Evolutionary conservation across 2,113 vertebrate species (phyloP).

Genomic region (Macrotus californicus): DNA sequence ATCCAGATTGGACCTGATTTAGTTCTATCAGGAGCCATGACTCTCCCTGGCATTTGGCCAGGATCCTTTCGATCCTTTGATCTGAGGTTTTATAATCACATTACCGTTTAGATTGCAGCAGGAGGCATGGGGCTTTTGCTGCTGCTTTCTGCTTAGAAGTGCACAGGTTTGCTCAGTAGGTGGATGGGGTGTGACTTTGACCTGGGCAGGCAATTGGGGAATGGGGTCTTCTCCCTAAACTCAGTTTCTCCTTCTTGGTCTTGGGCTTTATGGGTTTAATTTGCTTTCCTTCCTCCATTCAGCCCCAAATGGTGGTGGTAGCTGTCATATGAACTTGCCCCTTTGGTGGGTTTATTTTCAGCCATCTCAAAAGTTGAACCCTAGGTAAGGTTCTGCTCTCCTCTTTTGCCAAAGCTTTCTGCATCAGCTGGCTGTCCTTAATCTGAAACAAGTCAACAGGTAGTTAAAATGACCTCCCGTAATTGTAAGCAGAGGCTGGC

Average conservation of each 20-base stretch:
- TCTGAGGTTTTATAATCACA: slow-evolving; percentile 60
- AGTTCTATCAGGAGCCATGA: slow-evolving; percentile 61
- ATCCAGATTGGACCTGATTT: slow-evolving; percentile 62
- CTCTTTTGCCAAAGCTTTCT: slow-evolving; percentile 50
- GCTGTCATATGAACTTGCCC: not conserved
- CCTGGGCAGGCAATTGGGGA: not conserved
- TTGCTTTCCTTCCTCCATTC: not conserved
- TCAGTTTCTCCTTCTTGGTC: slow-evolving; percentile 8
- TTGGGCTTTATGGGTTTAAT: not conserved
- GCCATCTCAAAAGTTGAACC: not conserved
- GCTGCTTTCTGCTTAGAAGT: not conserved
- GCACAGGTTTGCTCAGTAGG: not conserved
- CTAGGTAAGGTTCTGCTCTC: not conserved
- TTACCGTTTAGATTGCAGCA: not conserved
- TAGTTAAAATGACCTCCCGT: slow-evolving; percentile 64
- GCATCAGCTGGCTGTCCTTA: slow-evolving; percentile 47
- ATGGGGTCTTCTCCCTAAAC: not conserved
- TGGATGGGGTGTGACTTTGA: not conserved
- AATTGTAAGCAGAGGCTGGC: slow-evolving; percentile 72
- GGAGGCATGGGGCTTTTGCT: slow-evolving; percentile 13
- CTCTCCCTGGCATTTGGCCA: slow-evolving; percentile 64
- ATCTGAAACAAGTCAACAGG: slow-evolving; percentile 63
- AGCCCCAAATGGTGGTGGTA: not conserved
- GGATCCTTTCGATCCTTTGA: slow-evolving; percentile 63
- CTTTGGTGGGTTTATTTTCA: not conserved